Evolutionary conservation across 2,888 invertebrate genomes (phyloP).

Genomic region (Agrotis ipsilon): DNA sequence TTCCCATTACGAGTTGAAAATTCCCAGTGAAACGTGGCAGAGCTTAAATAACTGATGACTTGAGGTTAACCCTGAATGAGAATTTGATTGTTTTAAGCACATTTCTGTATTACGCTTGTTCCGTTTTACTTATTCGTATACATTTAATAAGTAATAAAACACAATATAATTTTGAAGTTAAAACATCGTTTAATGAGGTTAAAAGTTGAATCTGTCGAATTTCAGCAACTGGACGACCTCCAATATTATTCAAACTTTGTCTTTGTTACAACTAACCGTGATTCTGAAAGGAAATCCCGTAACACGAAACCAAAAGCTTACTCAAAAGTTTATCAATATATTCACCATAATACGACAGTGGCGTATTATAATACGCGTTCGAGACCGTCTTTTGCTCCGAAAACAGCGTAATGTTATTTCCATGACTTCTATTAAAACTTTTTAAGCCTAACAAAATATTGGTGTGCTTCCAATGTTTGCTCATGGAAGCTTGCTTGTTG

Average conservation of each 20-base stretch:
- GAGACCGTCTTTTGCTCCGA: conserved; percentile 32
- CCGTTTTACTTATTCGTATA: not conserved
- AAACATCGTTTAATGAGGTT: too few species aligned
- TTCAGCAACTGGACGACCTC: too few species aligned
- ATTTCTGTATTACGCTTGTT: conserved; percentile 1
- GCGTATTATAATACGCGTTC: conserved; percentile 26
- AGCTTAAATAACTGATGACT: conserved; percentile 36
- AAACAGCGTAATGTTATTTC: conserved; percentile 61
- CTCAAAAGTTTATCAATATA: conserved; percentile 51
- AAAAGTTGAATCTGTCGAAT: too few species aligned
- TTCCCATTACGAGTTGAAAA: conserved; percentile 31
- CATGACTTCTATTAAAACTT: conserved; percentile 73
- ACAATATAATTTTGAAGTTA: too few species aligned
- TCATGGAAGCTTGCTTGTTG: conserved; percentile 48
- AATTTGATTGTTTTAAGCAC: conserved; percentile 20
- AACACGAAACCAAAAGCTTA: conserved; percentile 30
- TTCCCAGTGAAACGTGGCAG: conserved; percentile 31
- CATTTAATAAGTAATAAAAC: too few species aligned
- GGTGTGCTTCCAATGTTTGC: conserved; percentile 55
- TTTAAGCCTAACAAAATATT: conserved; percentile 69
- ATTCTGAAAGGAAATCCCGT: conserved; percentile 13
- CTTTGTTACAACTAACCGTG: conserved; percentile 9
- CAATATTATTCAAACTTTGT: conserved; percentile 3
- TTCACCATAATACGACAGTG: conserved; percentile 30
- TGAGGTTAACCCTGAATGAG: conserved; percentile 13